A percentile compares a stretch with the other conserved stretches of the same genome.
Conservation (phyloP, 2,113 vertebrate genomes). For the Nothobranchius kuhntae region DNA sequence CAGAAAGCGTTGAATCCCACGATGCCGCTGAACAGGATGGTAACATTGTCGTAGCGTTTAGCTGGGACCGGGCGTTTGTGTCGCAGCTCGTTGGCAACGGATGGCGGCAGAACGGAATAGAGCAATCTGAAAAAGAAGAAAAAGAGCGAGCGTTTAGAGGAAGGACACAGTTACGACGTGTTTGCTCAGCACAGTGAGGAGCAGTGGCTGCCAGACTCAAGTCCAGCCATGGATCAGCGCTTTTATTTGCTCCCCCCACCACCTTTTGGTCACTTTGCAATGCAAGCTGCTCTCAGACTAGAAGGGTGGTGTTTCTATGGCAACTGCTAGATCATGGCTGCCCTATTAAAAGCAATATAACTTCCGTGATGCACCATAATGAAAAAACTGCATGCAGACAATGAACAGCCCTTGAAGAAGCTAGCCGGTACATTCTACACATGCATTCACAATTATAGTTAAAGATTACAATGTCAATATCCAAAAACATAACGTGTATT, state of each 20-base stretch:
- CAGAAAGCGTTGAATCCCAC: slow-evolving; percentile 97
- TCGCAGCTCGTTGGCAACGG: slow-evolving; percentile 96
- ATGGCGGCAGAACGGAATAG: slow-evolving; percentile 95
- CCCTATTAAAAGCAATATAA: slow-evolving; percentile 68
- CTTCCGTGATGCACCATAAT: slow-evolving; percentile 62
- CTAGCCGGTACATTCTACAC: no score
- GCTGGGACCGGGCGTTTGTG: slow-evolving; percentile 97
- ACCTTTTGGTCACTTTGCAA: slow-evolving; percentile 64
- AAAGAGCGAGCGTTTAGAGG: slow-evolving; percentile 22
- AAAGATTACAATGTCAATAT: slow-evolving; percentile 13
- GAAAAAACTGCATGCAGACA: slow-evolving; percentile 17
- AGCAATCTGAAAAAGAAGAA: slow-evolving; percentile 80
- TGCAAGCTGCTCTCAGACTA: slow-evolving; percentile 58
- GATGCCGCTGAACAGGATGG: slow-evolving; percentile 98
- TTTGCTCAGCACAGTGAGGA: slow-evolving; percentile 15
- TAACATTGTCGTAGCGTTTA: slow-evolving; percentile 96
- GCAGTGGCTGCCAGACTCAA: slow-evolving; percentile 30
- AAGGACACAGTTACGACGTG: neutral
- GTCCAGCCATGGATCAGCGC: slow-evolving; percentile 37
- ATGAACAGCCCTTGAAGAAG: no score
- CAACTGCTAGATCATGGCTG: slow-evolving; percentile 76
- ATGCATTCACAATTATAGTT: neutral
- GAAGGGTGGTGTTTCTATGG: slow-evolving; percentile 73
- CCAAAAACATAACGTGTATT: neutral
- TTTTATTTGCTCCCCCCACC: slow-evolving; percentile 58